phyloP scores from a whole-genome alignment of 1,140 invertebrate genomes.

The Agrypnia vestita region DNA sequence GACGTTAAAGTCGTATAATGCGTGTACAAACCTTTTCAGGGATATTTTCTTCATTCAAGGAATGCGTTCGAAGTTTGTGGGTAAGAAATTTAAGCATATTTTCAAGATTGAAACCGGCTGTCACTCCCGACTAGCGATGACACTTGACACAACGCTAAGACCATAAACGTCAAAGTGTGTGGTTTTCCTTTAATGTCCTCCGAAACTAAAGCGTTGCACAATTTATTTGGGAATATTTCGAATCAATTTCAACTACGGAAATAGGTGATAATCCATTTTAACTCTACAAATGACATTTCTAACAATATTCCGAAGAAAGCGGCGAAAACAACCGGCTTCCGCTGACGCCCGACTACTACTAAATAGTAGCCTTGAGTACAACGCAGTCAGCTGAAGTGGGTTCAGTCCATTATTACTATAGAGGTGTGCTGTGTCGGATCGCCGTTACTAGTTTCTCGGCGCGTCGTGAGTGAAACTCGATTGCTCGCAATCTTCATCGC shows the following conservation, averaged over 20 bases:
- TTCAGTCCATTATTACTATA: conserved; percentile 65
- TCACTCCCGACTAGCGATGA: conserved; percentile 59
- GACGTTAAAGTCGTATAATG: conserved; percentile 61
- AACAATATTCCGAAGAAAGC: conserved; percentile 61
- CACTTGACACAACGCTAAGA: conserved; percentile 47
- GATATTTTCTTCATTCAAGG: conserved; percentile 84
- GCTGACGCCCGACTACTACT: conserved; percentile 72
- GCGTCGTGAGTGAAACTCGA: conserved; percentile 54
- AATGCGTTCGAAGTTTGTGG: conserved; percentile 85
- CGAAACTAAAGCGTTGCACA: conserved; percentile 18
- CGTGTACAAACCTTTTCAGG: conserved; percentile 75
- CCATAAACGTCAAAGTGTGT: conserved; percentile 48
- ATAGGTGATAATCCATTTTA: conserved; percentile 39
- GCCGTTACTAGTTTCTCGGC: conserved; percentile 63
- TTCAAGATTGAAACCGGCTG: conserved; percentile 65
- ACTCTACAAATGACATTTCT: conserved; percentile 51
- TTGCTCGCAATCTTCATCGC: too few relatives aligned
- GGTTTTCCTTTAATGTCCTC: conserved; percentile 31
- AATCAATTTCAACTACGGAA: conserved; percentile 28
- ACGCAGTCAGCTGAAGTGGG: conserved; percentile 76
- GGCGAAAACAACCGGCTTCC: conserved; percentile 64
- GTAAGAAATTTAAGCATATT: conserved; percentile 87
- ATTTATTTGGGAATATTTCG: not conserved
- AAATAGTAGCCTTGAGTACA: conserved; percentile 72
- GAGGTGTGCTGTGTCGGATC: conserved; percentile 37